phyloP scores from a whole-genome alignment of 2,113 vertebrate genomes.

The Channa argus region DNA sequence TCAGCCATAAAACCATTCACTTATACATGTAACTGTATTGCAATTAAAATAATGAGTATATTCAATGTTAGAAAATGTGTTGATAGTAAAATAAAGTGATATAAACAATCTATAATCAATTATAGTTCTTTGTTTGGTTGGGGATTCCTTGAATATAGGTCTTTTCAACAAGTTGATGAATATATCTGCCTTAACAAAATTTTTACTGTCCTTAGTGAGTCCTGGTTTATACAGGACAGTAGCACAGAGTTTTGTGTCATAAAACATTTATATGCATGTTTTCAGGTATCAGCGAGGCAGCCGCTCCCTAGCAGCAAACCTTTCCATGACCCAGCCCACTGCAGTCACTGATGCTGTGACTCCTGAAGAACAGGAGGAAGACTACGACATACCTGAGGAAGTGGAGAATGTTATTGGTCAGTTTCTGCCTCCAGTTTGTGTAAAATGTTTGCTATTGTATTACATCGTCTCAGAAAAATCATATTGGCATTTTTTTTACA shows the following conservation, averaged over 20 bases:
- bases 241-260: background rate
- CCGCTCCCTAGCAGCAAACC: constrained; percentile 89
- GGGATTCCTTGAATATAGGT: background rate
- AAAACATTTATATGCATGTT: background rate
- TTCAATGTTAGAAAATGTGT: no score
- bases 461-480: background rate
- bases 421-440: constrained; percentile 20
- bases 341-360: constrained; percentile 10
- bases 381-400: constrained; percentile 92
- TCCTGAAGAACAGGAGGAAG: constrained; percentile 82
- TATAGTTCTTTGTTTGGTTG: background rate
- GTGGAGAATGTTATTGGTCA: constrained; percentile 93
- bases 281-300: constrained; percentile 93
- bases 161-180: no score
- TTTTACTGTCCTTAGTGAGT: background rate
- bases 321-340: constrained; percentile 74
- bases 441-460: background rate
- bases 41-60: no score
- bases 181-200: no score
- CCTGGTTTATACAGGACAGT: background rate
- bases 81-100: background rate
- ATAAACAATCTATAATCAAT: background rate
- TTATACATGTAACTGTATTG: background rate
- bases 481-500: constrained; percentile 69
- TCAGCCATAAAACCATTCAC: constrained; percentile 64